Base-by-base conservation (phyloP, 2,888 invertebrate species). In the Pemphredon lugubris region DNA sequence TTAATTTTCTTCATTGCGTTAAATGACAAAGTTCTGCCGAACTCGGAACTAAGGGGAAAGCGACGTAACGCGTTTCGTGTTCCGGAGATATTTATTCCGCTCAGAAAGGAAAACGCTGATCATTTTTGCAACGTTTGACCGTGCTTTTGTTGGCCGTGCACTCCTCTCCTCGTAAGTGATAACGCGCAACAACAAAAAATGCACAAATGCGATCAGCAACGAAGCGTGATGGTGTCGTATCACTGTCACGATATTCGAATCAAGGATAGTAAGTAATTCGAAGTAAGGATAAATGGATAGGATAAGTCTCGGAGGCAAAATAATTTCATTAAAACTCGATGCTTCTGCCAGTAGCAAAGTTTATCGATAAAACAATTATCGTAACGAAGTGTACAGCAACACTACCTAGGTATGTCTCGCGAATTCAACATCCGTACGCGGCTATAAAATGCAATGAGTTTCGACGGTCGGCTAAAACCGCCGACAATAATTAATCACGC, bases 401-500 rank as follows among this genome's bases (percentile, higher is more conserved):
- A 34, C 30, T 30, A 26, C 18, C 40, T 1, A n/a, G 26, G 9
- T 37, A n/a, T n/a, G 4, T 54, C 50, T 30, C 50, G 37, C 26
- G 57, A 77, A 68, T 53, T 39, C 18, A 39, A 14, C 30, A 48
- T 37, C 54, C 18, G 51, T 23, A 40, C 42, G 42, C n/a, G 42
- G 14, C 37, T 44, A 72, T 72, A 79, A 79, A 76, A 68, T 59
- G 65, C 45, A 68, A 72, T 39, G 63, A 73, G 55, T 39, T 58
- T 20, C 54, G 45, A 11, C 51, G 34, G 48, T 20, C 54, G 26
- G 54, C 67, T 79, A 66, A 77, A 77, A 73, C 57, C 65, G 44
- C 39, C 13, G 34, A 47, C 61, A 73, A 79, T 77, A 79, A 79
- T 76, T 76, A 54, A 77, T 73, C 45, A 51, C 7, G 23, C 3